Conservation (phyloP, 2,113 vertebrate genomes). For the Etheostoma spectabile region DNA sequence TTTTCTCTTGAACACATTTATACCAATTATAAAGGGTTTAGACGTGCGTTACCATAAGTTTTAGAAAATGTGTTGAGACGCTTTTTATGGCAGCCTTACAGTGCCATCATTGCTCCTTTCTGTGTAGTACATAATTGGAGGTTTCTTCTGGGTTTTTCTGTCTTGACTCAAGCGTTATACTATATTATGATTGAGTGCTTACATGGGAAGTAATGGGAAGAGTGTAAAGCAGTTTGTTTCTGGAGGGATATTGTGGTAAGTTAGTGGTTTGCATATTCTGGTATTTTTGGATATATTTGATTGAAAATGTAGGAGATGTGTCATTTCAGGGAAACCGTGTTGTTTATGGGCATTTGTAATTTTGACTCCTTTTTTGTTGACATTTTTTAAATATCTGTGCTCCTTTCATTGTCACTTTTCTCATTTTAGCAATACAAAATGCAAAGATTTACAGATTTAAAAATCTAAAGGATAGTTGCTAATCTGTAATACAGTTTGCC, state of each 20-base stretch:
- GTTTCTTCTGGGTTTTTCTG: neutral
- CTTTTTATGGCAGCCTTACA: neutral
- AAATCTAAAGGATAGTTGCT: constrained; percentile 4
- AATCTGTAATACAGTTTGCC: constrained; percentile 15
- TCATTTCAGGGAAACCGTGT: constrained; percentile 59
- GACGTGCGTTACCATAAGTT: neutral
- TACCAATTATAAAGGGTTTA: neutral
- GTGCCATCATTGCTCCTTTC: neutral
- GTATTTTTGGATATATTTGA: constrained; percentile 23
- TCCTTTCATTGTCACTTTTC: constrained; percentile 4
- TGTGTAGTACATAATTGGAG: constrained; percentile 58
- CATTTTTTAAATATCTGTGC: neutral
- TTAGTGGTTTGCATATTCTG: constrained; percentile 35
- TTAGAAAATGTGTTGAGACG: neutral
- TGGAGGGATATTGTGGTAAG: neutral
- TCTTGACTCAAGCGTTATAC: constrained; percentile 4
- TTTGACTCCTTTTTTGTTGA: constrained; percentile 15
- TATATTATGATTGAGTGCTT: constrained; percentile 9
- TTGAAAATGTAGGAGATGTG: constrained; percentile 24
- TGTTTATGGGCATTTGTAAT: constrained; percentile 54
- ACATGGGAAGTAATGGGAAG: constrained; percentile 14
- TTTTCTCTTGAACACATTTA: neutral
- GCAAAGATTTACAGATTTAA: constrained; percentile 32
- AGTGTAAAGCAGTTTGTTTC: constrained; percentile 8
- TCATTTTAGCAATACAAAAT: constrained; percentile 47